These are phyloP conservation scores for Strigops habroptila DNA, from an alignment of 2,113 vertebrate genomes.

Conservation along the genomic window DNA sequence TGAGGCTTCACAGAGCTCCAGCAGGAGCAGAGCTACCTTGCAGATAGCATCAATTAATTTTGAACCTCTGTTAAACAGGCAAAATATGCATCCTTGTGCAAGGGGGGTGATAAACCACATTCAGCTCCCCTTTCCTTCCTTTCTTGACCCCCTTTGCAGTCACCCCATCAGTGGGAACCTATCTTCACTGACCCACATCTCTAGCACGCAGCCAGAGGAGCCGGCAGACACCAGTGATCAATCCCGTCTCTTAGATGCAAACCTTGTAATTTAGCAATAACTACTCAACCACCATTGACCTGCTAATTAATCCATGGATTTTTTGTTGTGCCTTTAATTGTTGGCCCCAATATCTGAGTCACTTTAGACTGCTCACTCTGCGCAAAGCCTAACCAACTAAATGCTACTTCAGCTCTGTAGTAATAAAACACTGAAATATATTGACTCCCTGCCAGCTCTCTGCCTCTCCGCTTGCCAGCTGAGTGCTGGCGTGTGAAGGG, in stretches of 20 bases:
- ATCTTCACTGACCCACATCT: constrained; percentile 22
- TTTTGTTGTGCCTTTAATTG: constrained; percentile 73
- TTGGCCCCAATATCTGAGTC: constrained; percentile 66
- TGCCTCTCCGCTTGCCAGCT: constrained; percentile 50
- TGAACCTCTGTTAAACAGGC: background rate
- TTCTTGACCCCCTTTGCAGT: constrained; percentile 25
- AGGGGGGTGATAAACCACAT: background rate
- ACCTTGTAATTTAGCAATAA: constrained; percentile 79
- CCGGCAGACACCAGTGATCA: constrained; percentile 48
- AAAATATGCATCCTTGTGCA: rapidly evolving
- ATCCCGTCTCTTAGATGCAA: constrained; percentile 64
- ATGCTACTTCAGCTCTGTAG: constrained; percentile 68
- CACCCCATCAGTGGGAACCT: constrained; percentile 23
- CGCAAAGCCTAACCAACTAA: constrained; percentile 69
- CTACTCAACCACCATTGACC: constrained; percentile 73
- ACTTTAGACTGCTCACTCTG: constrained; percentile 72
- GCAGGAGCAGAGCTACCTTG: background rate
- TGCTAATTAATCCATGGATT: constrained; percentile 80
- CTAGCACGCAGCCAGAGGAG: constrained; percentile 21
- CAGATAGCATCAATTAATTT: background rate
- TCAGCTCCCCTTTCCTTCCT: background rate
- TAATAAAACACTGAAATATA: constrained; percentile 81
- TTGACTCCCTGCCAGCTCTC: constrained; percentile 75
- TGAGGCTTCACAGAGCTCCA: background rate
- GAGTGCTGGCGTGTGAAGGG: constrained; percentile 54